These are phyloP conservation scores for Catharus ustulatus DNA, from an alignment of 2,797 vertebrate species.

Conservation along the genomic window DNA sequence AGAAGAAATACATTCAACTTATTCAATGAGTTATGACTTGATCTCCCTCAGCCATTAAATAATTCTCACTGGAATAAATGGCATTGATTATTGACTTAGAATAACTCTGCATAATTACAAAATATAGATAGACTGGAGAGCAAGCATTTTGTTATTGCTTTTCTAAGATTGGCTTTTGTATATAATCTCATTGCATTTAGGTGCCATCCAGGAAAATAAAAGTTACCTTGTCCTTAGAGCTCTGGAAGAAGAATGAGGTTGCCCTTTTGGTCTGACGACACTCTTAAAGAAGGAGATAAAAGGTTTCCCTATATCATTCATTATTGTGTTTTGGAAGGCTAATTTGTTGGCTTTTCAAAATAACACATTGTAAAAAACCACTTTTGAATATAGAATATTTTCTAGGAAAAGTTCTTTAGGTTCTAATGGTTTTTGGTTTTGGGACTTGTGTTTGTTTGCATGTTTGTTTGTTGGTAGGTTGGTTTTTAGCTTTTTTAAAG, in stretches of 20 bases:
- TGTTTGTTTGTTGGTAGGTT: background rate
- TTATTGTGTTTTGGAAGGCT: background rate
- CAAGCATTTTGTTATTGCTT: background rate
- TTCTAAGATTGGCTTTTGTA: background rate
- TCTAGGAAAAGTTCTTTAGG: background rate
- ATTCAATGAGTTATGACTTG: background rate
- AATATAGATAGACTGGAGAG: background rate
- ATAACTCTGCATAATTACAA: conserved; percentile 25
- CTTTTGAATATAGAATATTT: background rate
- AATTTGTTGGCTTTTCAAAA: background rate
- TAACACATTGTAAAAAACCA: background rate
- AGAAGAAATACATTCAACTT: background rate
- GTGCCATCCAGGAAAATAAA: conserved; percentile 9
- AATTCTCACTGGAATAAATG: conserved; percentile 39
- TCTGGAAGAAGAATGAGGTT: conserved; percentile 32
- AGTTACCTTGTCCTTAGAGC: background rate
- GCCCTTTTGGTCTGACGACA: background rate
- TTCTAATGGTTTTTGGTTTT: background rate
- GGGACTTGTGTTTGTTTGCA: background rate
- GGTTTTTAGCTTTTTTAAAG: background rate
- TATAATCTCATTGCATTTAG: background rate
- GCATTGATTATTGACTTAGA: conserved; percentile 42
- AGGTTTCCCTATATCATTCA: background rate
- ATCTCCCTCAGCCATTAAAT: background rate
- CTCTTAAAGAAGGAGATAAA: background rate